Percentiles rank a stretch among this genome's conserved stretches.
These are phyloP conservation scores for Amphiduros pacificus DNA, from an alignment of 2,888 invertebrate species.

Conservation along the genomic window DNA sequence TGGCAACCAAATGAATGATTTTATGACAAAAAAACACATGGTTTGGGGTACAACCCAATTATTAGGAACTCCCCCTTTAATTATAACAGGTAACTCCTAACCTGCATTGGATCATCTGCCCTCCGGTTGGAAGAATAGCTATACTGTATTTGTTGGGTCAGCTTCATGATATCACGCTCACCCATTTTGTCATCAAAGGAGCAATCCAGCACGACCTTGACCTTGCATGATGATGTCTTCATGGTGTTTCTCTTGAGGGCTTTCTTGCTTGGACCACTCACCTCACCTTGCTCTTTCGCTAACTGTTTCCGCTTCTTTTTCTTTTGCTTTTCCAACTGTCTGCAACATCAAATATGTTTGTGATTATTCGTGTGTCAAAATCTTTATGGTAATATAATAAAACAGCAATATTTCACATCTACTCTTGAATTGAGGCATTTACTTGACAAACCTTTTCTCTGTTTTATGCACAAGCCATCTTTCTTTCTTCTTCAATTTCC, in stretches of 20 bases:
- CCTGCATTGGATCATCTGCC: conserved; percentile 72
- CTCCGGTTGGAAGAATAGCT: conserved; percentile 90
- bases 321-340: conserved; percentile 14
- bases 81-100: too few species aligned
- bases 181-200: conserved; percentile 91
- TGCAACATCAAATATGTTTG: background rate
- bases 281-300: conserved; percentile 67
- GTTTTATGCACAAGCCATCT: conserved; percentile 18
- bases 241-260: conserved; percentile 71
- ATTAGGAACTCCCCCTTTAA: too few species aligned
- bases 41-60: too few species aligned
- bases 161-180: conserved; percentile 83
- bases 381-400: background rate
- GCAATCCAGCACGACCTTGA: conserved; percentile 81
- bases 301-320: conserved; percentile 70
- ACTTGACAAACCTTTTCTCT: conserved; percentile 22
- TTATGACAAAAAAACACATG: too few species aligned
- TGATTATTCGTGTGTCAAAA: background rate
- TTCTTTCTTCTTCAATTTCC: conserved; percentile 23
- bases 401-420: background rate
- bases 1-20: too few species aligned
- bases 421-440: background rate
- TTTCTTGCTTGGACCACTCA: conserved; percentile 72
- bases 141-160: conserved; percentile 85
- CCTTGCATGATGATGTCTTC: conserved; percentile 69